Evolutionary conservation across 2,888 invertebrate species (phyloP).

Genomic region (Anoplius nigerrimus): DNA sequence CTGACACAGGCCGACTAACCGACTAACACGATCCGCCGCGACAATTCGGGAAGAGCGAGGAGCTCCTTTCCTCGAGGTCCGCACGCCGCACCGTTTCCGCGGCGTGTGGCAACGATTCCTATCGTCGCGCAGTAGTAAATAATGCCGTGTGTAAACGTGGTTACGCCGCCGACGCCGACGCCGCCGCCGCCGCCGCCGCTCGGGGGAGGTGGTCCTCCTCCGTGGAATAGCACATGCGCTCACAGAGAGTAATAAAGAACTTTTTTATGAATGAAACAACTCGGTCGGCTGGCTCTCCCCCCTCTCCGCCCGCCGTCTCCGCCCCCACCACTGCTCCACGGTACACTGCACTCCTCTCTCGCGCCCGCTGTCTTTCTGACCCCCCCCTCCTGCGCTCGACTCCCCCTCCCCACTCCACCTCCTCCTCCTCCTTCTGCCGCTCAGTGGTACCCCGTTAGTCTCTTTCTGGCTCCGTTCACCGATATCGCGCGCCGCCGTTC

Average conservation of each 20-base stretch:
- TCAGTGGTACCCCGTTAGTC: slow-evolving; percentile 16
- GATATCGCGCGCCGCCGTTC: slow-evolving; percentile 17
- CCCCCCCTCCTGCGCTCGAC: background rate
- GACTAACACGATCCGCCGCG: no score
- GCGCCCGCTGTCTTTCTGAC: slow-evolving; percentile 13
- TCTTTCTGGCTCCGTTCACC: slow-evolving; percentile 10
- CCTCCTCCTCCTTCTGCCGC: slow-evolving; percentile 9
- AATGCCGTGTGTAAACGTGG: slow-evolving; percentile 62
- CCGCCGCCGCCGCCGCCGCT: slow-evolving; percentile 2
- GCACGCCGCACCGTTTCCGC: slow-evolving; percentile 50
- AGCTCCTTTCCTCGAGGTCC: slow-evolving; percentile 21
- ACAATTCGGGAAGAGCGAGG: no score
- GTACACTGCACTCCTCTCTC: slow-evolving; percentile 17
- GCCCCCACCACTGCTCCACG: slow-evolving; percentile 8
- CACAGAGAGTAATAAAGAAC: slow-evolving; percentile 71
- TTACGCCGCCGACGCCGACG: slow-evolving; percentile 37
- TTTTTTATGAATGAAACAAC: slow-evolving; percentile 75
- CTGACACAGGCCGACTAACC: no score
- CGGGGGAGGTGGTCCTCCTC: slow-evolving; percentile 59
- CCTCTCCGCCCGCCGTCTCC: slow-evolving; percentile 23
- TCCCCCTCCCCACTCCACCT: slow-evolving; percentile 11
- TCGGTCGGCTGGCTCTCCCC: slow-evolving; percentile 53
- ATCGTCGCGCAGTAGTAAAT: slow-evolving; percentile 60
- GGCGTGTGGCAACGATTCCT: slow-evolving; percentile 54
- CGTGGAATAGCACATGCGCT: slow-evolving; percentile 74